These are phyloP conservation scores for Drosophila auraria DNA, from an alignment of 1,140 invertebrate species.

Conservation along the genomic window DNA sequence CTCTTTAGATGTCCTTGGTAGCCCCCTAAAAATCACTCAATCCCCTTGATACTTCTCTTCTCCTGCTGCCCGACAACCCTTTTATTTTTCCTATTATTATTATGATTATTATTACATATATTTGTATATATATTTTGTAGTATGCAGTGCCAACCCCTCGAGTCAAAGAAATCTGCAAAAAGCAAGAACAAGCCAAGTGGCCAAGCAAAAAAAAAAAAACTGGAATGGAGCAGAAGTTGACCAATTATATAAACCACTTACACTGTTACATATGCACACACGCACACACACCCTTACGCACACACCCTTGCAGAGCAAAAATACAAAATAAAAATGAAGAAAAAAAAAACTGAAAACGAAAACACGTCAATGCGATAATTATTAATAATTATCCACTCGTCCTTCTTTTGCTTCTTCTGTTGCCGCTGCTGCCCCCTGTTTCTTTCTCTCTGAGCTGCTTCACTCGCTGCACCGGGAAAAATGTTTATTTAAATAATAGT, in stretches of 20 bases:
- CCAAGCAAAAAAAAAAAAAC: neutral
- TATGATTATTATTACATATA: neutral
- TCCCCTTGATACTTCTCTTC: neutral
- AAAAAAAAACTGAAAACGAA: constrained; percentile 72
- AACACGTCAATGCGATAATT: constrained; percentile 83
- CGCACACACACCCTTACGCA: constrained; percentile 19
- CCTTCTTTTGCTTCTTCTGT: constrained; percentile 66
- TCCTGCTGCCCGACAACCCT: neutral
- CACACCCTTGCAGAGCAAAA: constrained; percentile 18
- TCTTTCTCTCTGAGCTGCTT: neutral
- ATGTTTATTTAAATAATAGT: neutral
- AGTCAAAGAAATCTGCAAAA: constrained; percentile 13
- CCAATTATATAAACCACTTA: constrained; percentile 80
- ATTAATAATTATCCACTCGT: constrained; percentile 84
- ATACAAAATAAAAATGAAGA: constrained; percentile 9
- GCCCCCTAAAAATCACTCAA: no score
- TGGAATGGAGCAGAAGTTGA: constrained; percentile 61
- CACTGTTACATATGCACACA: constrained; percentile 33
- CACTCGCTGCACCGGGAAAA: constrained; percentile 5
- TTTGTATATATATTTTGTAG: neutral
- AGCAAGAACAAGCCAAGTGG: constrained; percentile 16
- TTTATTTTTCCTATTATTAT: neutral
- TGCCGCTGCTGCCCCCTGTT: constrained; percentile 13
- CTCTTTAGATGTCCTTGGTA: no score
- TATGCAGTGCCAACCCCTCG: constrained; percentile 10